Percentiles rank a stretch among this genome's conserved stretches.
These are phyloP conservation scores for Pectinophora gossypiella DNA, from an alignment of 1,140 invertebrate species.

Conservation along the genomic window DNA sequence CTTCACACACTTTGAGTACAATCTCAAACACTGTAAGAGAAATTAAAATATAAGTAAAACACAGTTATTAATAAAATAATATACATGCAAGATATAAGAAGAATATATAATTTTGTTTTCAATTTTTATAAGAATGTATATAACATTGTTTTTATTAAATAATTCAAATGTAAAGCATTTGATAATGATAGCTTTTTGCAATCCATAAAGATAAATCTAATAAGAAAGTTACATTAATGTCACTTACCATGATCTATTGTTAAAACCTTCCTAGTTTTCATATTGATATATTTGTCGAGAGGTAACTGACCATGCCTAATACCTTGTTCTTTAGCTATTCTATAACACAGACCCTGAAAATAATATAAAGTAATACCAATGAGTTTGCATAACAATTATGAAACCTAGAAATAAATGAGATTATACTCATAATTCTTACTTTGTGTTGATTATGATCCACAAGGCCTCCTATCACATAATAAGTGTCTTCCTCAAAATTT, in stretches of 20 bases:
- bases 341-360: conserved; percentile 89
- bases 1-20: conserved; percentile 85
- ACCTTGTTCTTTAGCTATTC: conserved; percentile 85
- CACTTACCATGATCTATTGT: conserved; percentile 95
- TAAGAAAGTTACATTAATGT: too few species aligned
- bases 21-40: conserved; percentile 93
- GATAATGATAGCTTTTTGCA: too few species aligned
- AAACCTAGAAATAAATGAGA: not conserved
- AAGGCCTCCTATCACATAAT: conserved; percentile 97
- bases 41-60: too few species aligned
- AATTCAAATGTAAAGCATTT: too few species aligned
- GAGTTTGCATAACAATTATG: not conserved
- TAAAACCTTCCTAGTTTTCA: conserved; percentile 95
- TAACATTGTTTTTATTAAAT: too few species aligned
- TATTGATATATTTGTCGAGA: conserved; percentile 91
- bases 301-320: conserved; percentile 92
- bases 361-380: conserved; percentile 1
- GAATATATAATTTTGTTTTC: too few species aligned
- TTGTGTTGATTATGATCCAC: conserved; percentile 98
- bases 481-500: conserved; percentile 84
- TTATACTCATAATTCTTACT: conserved; percentile 15
- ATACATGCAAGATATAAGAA: too few species aligned
- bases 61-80: too few species aligned
- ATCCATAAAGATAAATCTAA: too few species aligned
- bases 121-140: too few species aligned